Evolutionary conservation across 2,888 invertebrate species (phyloP).

Genomic region (Napeogenes inachia): DNA sequence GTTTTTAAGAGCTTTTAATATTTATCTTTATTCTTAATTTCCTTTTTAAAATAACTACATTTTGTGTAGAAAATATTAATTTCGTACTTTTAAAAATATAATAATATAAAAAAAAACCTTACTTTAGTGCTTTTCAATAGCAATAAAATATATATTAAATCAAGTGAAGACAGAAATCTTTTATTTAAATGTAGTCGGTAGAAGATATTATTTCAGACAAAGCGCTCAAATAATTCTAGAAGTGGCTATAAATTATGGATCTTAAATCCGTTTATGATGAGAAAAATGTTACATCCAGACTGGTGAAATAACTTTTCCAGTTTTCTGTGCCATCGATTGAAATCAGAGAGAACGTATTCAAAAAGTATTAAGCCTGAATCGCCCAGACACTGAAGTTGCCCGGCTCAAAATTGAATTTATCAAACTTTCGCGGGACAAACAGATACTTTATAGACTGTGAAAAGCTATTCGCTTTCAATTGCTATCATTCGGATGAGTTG

Average conservation of each 20-base stretch:
- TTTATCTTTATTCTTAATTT: too few species aligned
- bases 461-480: slow-evolving; percentile 70
- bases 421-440: slow-evolving; percentile 71
- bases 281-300: slow-evolving; percentile 20
- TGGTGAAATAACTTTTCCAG: slow-evolving; percentile 38
- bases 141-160: too few species aligned
- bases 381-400: slow-evolving; percentile 66
- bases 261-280: slow-evolving; percentile 17
- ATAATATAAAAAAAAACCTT: too few species aligned
- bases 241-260: background rate
- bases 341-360: slow-evolving; percentile 67
- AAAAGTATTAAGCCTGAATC: slow-evolving; percentile 70
- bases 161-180: too few species aligned
- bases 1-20: too few species aligned
- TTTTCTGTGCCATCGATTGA: slow-evolving; percentile 59
- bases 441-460: slow-evolving; percentile 72
- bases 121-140: too few species aligned
- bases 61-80: too few species aligned
- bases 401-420: slow-evolving; percentile 73
- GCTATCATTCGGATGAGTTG: slow-evolving; percentile 56
- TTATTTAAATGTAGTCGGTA: too few species aligned
- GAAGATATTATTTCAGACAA: too few species aligned
- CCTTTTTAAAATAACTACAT: too few species aligned
- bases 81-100: too few species aligned
- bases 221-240: background rate